These are phyloP conservation scores for Idaea straminata DNA, from an alignment of 2,888 invertebrate genomes.

Conservation along the genomic window DNA sequence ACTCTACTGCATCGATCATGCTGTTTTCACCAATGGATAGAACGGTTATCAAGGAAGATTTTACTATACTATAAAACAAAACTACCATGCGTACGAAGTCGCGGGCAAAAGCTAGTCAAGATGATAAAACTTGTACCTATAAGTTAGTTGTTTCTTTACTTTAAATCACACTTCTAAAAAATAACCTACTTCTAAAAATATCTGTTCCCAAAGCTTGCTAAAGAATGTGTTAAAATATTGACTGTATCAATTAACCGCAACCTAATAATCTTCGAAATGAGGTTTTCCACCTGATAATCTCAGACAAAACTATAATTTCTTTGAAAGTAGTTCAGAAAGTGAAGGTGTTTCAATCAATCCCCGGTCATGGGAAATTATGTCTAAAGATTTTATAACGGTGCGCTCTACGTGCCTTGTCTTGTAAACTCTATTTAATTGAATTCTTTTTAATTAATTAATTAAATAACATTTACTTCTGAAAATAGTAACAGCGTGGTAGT, in stretches of 20 bases:
- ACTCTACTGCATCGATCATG: too few relatives aligned
- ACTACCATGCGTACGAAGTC: too few relatives aligned
- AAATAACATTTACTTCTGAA: neutral
- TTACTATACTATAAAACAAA: too few relatives aligned
- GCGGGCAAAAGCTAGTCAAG: too few relatives aligned
- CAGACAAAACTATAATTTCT: slow-evolving; percentile 16
- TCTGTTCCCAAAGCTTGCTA: too few relatives aligned
- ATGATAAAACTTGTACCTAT: too few relatives aligned
- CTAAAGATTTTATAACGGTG: slow-evolving; percentile 11
- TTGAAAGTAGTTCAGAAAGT: slow-evolving; percentile 19
- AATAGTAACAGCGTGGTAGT: neutral
- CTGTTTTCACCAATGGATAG: too few relatives aligned
- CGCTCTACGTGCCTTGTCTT: neutral
- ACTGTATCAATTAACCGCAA: slow-evolving; percentile 8
- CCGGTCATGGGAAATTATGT: slow-evolving; percentile 23
- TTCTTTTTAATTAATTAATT: slow-evolving; percentile 12
- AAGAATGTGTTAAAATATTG: neutral
- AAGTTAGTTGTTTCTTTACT: too few relatives aligned
- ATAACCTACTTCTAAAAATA: too few relatives aligned
- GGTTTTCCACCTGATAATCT: slow-evolving; percentile 22
- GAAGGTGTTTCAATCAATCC: slow-evolving; percentile 27
- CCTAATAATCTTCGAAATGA: slow-evolving; percentile 21
- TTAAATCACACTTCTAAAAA: too few relatives aligned
- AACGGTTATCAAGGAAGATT: too few relatives aligned
- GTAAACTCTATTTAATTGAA: slow-evolving; percentile 9